Percentiles rank a stretch among this genome's conserved stretches.
Evolutionary conservation across 2,113 vertebrate species (phyloP).

Genomic region (Muntiacus muntjak): DNA sequence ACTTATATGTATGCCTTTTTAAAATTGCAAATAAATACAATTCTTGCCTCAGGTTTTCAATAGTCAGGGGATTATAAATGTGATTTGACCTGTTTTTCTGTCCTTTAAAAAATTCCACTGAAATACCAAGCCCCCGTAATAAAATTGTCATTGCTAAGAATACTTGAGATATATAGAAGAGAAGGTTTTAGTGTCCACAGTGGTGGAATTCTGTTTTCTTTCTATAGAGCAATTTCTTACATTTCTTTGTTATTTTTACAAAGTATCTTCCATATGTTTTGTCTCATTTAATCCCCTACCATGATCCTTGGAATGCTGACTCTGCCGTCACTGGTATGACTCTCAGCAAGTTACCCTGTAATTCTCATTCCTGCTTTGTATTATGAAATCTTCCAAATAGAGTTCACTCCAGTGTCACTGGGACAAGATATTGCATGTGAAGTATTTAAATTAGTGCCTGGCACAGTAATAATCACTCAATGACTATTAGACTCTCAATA

Average conservation of each 20-base stretch:
- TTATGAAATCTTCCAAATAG: not conserved
- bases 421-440: not conserved
- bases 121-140: not conserved
- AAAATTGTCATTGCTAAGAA: not conserved
- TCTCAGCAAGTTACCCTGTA: not conserved
- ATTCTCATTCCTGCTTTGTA: not conserved
- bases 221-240: not conserved
- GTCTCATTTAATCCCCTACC: not conserved
- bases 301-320: no score
- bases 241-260: not conserved
- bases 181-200: not conserved
- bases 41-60: not conserved
- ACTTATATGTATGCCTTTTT: not conserved
- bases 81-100: not conserved
- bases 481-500: not conserved
- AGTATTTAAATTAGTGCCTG: not conserved
- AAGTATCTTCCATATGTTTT: not conserved
- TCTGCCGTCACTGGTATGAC: not conserved
- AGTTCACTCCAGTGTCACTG: not conserved
- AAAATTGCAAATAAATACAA: not conserved
- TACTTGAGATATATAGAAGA: not conserved
- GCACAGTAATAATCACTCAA: not conserved
- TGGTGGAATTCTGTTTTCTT: not conserved
- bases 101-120: not conserved
- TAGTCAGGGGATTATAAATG: not conserved